Conservation (phyloP, 2,888 invertebrate genomes). For the Troilus luridus region DNA sequence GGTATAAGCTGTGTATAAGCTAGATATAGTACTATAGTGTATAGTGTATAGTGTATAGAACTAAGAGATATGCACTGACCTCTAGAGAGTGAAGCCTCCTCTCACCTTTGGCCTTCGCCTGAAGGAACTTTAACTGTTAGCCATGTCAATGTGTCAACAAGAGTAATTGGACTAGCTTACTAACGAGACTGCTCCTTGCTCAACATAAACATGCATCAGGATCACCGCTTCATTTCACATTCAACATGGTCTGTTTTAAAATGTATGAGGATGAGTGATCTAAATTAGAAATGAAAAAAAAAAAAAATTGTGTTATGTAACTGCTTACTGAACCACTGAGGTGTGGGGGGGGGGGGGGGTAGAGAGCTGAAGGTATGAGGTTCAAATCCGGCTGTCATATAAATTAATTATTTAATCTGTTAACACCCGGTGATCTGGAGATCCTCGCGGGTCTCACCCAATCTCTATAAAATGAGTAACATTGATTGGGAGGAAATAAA, state of each 20-base stretch:
- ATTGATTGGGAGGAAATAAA: too few species aligned
- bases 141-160: neutral
- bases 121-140: neutral
- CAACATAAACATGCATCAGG: neutral
- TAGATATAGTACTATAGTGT: neutral
- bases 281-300: neutral
- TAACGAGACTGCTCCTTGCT: neutral
- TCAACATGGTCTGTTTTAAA: neutral
- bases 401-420: too few species aligned
- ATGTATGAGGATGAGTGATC: neutral
- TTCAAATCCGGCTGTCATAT: too few species aligned
- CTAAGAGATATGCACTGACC: neutral
- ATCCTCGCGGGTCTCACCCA: too few species aligned
- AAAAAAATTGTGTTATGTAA: neutral
- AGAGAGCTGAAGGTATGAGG: too few species aligned
- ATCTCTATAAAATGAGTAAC: too few species aligned
- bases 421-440: too few species aligned
- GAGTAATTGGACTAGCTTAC: neutral
- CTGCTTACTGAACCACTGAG: neutral
- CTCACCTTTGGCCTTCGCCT: neutral
- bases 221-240: neutral
- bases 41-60: neutral
- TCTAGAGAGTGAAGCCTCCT: neutral
- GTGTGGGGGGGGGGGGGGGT: too few species aligned
- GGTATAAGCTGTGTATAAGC: neutral